A percentile compares a stretch with the other conserved stretches of the same genome.
These are phyloP conservation scores for Rhyacophila evoluta DNA, from an alignment of 2,888 invertebrate species.

Conservation along the genomic window DNA sequence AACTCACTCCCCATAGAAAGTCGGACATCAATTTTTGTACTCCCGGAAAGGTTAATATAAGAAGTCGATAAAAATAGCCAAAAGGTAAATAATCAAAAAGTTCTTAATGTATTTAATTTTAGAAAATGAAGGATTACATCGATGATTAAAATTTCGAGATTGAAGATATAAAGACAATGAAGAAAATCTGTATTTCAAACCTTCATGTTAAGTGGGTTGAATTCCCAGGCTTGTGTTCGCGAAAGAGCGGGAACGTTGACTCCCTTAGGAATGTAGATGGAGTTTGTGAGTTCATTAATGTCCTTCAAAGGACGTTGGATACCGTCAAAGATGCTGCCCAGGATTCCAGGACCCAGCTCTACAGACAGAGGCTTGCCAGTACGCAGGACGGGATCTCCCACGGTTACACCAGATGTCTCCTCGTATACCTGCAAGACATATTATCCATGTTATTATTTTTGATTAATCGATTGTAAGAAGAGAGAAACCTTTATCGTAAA, in stretches of 20 bases:
- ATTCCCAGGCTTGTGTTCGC: constrained; percentile 89
- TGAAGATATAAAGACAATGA: no score
- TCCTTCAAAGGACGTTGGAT: constrained; percentile 99
- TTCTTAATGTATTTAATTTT: no score
- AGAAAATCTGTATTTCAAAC: constrained; percentile 60
- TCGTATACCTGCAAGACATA: constrained; percentile 79
- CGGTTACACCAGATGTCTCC: constrained; percentile 98
- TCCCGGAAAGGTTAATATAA: no score
- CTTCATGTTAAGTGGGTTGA: constrained; percentile 85
- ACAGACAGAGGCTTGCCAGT: constrained; percentile 99
- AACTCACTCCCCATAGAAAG: background rate
- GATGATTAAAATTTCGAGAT: background rate
- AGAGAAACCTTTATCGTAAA: no score
- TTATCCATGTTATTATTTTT: no score
- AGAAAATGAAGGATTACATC: no score
- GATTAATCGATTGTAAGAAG: no score
- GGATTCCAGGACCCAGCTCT: constrained; percentile 98
- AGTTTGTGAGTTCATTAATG: constrained; percentile 92
- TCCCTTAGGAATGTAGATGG: constrained; percentile 99
- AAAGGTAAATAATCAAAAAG: no score
- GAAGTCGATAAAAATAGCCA: no score
- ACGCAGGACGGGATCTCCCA: constrained; percentile 97
- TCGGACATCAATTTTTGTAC: no score
- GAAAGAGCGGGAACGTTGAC: constrained; percentile 94
- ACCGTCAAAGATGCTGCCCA: constrained; percentile 99